Evolutionary conservation across 2,797 vertebrate species (phyloP), one percentile per base, ranked within the genome.

Genomic region (Gadopsis marmoratus): DNA sequence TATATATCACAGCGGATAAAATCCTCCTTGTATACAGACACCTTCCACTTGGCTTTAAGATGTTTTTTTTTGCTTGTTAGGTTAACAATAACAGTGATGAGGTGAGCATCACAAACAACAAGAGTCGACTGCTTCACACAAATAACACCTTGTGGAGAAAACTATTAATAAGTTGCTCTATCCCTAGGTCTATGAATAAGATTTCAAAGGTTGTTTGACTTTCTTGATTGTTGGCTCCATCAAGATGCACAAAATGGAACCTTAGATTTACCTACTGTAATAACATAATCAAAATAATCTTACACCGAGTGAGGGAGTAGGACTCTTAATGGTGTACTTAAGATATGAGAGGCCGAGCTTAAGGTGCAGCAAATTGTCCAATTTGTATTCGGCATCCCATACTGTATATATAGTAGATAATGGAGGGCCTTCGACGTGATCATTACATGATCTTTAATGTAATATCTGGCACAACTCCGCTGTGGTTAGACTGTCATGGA

Each of bases 1-100:
- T 43, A 23, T 43, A 23, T 19, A 71, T 74, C 11, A 59, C 12
- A 26, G 55, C 7, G 4, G 37, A 87, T 66, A 66, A 79, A 81
- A 70, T 53, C 56, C 45, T 55, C 21, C 31, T 55, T 29, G 45
- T 69, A 50, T 11, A 23, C 17, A 0, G 35, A 74, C 62, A 75
- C 61, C 56, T 58, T 83, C 2, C 64, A 55, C 31, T 37, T 68
- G 43, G 39, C 31, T 76, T 60, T 45, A 14, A 48, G 61, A 55
- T 54, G 48, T 21, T 26, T 71, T 71, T 12, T 59, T 37, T 39
- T 64, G 33, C 50, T 79, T 66, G 72, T 74, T 53, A 51, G 58
- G 61, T 50, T 68, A 51, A 75, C 26, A 71, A 74, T 21, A 69
- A 53, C 10, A 64, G 23, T 1, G 48, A 47, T 7, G 10, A 77